Percentiles rank a stretch among this genome's conserved stretches.
phyloP scores from a whole-genome alignment of 1,140 invertebrate genomes.

The Drosophila quadrilineata region DNA sequence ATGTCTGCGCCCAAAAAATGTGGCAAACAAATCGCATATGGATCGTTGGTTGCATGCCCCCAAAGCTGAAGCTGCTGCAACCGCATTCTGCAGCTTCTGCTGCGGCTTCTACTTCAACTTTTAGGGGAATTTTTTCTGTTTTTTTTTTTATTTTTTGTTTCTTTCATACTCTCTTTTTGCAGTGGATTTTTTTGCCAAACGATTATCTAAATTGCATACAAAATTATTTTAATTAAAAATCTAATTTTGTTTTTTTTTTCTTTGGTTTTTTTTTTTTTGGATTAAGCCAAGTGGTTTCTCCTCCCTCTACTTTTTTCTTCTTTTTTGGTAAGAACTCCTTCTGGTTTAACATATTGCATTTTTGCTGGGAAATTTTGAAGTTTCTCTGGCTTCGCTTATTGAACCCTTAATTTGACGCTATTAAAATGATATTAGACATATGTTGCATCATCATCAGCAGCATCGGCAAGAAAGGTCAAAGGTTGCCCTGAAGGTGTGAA shows the following conservation, averaged over 20 bases:
- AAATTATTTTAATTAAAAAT: slow-evolving; percentile 82
- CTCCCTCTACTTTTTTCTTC: neutral
- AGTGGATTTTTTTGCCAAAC: slow-evolving; percentile 66
- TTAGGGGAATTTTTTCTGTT: too few species aligned
- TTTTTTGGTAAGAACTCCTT: slow-evolving; percentile 19
- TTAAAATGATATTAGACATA: slow-evolving; percentile 79
- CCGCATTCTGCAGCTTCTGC: neutral
- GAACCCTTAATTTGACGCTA: slow-evolving; percentile 72
- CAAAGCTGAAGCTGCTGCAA: neutral
- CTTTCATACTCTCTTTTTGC: slow-evolving; percentile 13
- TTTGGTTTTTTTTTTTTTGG: neutral
- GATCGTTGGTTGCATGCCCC: slow-evolving; percentile 38
- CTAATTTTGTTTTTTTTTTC: slow-evolving; percentile 65
- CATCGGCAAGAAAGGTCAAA: slow-evolving; percentile 29
- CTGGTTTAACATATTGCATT: slow-evolving; percentile 45
- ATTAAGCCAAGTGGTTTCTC: too few species aligned
- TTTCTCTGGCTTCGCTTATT: slow-evolving; percentile 21
- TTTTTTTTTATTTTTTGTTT: slow-evolving; percentile 23
- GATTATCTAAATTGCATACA: slow-evolving; percentile 81
- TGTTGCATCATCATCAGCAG: slow-evolving; percentile 47
- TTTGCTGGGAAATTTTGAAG: slow-evolving; percentile 42
- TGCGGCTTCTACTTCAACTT: slow-evolving; percentile 10
- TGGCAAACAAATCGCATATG: slow-evolving; percentile 75
- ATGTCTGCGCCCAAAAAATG: slow-evolving; percentile 46
- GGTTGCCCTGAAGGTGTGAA: slow-evolving; percentile 62